Evolutionary conservation across 2,113 vertebrate genomes (phyloP).

Genomic region (Acanthisitta chloris): DNA sequence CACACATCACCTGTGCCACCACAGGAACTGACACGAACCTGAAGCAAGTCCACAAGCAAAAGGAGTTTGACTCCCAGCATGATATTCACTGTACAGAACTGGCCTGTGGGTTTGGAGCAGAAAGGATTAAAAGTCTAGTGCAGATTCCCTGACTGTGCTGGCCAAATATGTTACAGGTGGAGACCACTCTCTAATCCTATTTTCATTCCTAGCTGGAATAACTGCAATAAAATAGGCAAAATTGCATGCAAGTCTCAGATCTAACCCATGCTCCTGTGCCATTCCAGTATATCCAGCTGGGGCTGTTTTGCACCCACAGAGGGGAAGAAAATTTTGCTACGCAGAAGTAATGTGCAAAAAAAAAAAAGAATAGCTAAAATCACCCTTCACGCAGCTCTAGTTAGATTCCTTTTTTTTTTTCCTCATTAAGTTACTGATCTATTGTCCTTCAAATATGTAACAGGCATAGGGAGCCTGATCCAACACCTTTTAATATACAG

Average conservation of each 20-base stretch:
- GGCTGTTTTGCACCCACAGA: not conserved
- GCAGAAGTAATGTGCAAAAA: not conserved
- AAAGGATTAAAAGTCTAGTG: not conserved
- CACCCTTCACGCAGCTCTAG: not conserved
- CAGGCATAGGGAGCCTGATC: not conserved
- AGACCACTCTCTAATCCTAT: not conserved
- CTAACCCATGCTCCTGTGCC: not conserved
- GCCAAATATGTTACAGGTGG: not conserved
- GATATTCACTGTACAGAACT: not conserved
- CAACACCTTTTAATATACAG: not conserved
- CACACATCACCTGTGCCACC: not conserved
- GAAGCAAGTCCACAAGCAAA: not conserved
- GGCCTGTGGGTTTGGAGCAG: not conserved
- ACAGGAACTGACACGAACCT: rapidly evolving
- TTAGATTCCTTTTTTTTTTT: not conserved
- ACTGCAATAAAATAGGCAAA: not conserved
- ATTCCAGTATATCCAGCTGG: not conserved
- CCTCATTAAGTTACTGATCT: not conserved
- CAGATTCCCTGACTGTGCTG: not conserved
- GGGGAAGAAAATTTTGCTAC: not conserved
- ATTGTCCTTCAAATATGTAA: conserved; percentile 1
- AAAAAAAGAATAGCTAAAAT: not conserved
- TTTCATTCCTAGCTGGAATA: not conserved
- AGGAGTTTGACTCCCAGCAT: not conserved
- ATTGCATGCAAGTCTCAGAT: not conserved